phyloP scores from a whole-genome alignment of 2,797 vertebrate species.

The Eulemur mongoz region DNA sequence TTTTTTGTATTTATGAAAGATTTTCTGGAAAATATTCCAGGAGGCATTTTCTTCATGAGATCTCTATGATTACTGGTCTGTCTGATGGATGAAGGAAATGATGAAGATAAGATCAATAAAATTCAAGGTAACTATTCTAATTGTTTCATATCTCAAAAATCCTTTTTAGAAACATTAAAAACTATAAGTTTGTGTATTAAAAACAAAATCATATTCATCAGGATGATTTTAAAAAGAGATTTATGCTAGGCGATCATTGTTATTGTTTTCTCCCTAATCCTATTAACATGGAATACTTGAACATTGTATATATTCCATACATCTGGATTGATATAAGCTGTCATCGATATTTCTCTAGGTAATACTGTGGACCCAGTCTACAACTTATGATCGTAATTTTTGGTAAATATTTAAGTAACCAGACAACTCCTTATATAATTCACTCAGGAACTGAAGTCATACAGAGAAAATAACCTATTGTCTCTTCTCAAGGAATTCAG shows the following conservation, averaged over 20 bases:
- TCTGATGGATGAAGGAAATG: constrained; percentile 90
- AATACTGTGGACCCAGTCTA: background rate
- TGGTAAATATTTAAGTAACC: background rate
- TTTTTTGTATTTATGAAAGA: constrained; percentile 86
- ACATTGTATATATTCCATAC: background rate
- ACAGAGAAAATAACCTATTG: background rate
- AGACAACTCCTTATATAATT: background rate
- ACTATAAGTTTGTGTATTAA: background rate
- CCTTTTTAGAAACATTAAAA: background rate
- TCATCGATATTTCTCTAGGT: background rate
- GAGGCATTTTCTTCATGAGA: constrained; percentile 92
- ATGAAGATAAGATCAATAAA: constrained; percentile 89
- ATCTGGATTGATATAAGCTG: background rate
- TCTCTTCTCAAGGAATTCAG: background rate
- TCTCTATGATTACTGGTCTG: constrained; percentile 93
- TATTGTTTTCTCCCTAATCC: background rate
- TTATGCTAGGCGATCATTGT: background rate
- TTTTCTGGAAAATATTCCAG: constrained; percentile 95
- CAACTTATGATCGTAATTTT: background rate
- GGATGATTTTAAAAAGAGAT: background rate
- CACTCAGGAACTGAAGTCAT: background rate
- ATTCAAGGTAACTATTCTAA: constrained; percentile 87
- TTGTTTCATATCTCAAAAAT: constrained; percentile 14
- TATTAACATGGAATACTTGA: background rate
- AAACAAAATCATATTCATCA: background rate